Conservation (phyloP, 2,113 vertebrate genomes). For the Otolemur garnettii region DNA sequence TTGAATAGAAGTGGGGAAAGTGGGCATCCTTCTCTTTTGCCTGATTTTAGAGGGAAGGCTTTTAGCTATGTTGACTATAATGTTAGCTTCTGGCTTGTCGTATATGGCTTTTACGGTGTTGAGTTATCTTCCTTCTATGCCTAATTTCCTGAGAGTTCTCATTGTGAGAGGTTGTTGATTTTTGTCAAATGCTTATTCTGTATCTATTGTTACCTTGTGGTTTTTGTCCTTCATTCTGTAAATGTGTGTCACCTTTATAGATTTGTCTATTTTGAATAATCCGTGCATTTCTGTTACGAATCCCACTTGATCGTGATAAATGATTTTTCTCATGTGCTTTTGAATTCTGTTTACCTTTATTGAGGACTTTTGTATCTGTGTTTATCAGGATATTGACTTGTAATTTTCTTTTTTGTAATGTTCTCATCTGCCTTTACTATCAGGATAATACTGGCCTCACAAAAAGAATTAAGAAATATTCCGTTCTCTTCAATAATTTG, state of each 20-base stretch:
- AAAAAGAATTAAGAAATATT: not conserved
- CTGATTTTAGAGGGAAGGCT: not conserved
- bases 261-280: not conserved
- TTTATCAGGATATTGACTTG: not conserved
- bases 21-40: not conserved
- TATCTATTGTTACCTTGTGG: not conserved
- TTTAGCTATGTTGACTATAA: not conserved
- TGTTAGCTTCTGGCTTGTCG: not conserved
- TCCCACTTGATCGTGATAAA: not conserved
- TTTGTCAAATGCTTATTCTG: not conserved
- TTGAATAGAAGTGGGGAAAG: not conserved
- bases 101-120: not conserved
- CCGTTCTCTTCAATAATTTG: not conserved
- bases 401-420: not conserved
- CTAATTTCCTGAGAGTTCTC: not conserved
- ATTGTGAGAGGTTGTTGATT: not conserved
- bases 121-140: not conserved
- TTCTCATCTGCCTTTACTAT: not conserved
- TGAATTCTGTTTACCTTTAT: not conserved
- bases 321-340: not conserved
- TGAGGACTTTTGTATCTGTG: not conserved
- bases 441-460: not conserved
- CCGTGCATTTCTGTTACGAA: not conserved
- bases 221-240: not conserved
- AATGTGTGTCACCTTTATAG: not conserved